Conservation (phyloP, 2,113 vertebrate species). For the human region GRCh38 chr9:27165001-27165500, state of each 20-base stretch:
- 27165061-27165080: neutral
- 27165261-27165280: constrained; percentile 50
- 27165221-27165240: constrained; percentile 73
- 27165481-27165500: neutral
- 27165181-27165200: constrained; percentile 61
- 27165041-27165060: neutral
- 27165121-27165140: constrained; percentile 38
- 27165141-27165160: constrained; percentile 63
- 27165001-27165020: neutral
- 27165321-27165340: constrained; percentile 7
- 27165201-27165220: constrained; percentile 68
- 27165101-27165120: neutral
- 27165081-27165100: neutral
- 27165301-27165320: constrained; percentile 13
- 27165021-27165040: neutral
- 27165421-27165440: accelerated
- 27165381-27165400: accelerated
- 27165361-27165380: neutral
- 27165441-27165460: accelerated
- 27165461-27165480: neutral
- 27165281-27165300: constrained; percentile 61
- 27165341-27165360: neutral
- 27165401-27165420: neutral
- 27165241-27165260: constrained; percentile 67
- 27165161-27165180: constrained; percentile 59